Base-by-base conservation (phyloP, 2,888 invertebrate genomes). In the Phaedon cochleariae region DNA sequence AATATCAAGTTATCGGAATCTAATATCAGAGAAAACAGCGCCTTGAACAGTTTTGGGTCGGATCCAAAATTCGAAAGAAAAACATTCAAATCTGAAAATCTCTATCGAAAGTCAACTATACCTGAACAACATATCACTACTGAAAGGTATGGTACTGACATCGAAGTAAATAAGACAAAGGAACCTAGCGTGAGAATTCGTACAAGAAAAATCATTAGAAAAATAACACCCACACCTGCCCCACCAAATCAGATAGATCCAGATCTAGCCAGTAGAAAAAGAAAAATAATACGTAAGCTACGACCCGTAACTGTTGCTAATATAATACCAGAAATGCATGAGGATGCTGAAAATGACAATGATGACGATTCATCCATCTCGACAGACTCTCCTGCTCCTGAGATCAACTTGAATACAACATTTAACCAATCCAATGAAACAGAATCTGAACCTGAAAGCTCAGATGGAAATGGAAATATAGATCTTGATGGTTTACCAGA, bases 1-100 rank as follows among this genome's bases (percentile, higher is more conserved):
- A 82, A 83, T 64, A 83, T 84, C 58, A 84, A 83, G 71, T 72
- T 84, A 37, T 84, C 84, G 0, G 83, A 84, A 72, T 82, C 82
- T 18, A 84, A 81, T 67, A 83, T 83, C 26, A 74, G 82, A 60
- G 83, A 84, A 76, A 82, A 80, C 62, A 83, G 80, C 64, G 79
- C 82, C 51, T 69, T 81, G 3, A 81, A 75, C 49, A 70, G 72
- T n/a, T 74, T 75, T 55, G 67, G 61, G 18, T 15, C 65, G 9
- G 71, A 68, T 46, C 69, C 69, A 20, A 76, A 75, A 59, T 62
- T 68, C 22, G 49, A 54, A 29, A 68, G 60, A 17, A 53, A 65
- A 58, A 49, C 67, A 12, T 46, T 65, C 7, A 72, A 71, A 60
- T 37, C 62, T 15, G 67, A 52, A n/a, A 41, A n/a, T 41, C 9